Conservation (phyloP, 2,888 invertebrate genomes). For the Drosophila borborema region DNA sequence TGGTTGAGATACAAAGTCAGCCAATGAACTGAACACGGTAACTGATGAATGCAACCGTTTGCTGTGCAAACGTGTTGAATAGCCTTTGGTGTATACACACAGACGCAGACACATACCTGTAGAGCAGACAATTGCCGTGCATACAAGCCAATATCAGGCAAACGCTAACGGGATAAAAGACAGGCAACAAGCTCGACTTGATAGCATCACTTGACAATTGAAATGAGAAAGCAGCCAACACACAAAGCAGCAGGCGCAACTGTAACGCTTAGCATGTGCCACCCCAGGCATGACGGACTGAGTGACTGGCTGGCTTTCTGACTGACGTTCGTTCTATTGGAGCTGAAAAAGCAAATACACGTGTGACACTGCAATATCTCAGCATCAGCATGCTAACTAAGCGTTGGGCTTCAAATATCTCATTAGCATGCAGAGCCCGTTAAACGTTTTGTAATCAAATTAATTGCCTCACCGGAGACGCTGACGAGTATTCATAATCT, state of each 20-base stretch:
- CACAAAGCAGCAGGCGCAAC: conserved; percentile 27
- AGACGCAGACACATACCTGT: conserved; percentile 24
- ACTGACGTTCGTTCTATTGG: not conserved
- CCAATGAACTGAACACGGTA: conserved; percentile 57
- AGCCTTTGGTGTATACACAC: conserved; percentile 9
- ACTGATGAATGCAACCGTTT: conserved; percentile 63
- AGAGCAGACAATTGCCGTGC: conserved; percentile 39
- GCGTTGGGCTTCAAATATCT: conserved; percentile 3
- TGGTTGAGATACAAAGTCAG: conserved; percentile 42
- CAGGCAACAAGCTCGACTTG: conserved; percentile 46
- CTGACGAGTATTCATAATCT: conserved; percentile 69
- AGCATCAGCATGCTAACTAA: not conserved
- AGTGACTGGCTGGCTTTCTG: not conserved
- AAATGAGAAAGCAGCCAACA: conserved; percentile 50
- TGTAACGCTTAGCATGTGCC: conserved; percentile 3
- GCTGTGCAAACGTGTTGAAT: conserved; percentile 55
- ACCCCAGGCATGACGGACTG: conserved; percentile 4
- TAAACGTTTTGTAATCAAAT: conserved; percentile 72
- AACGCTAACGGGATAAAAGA: conserved; percentile 30
- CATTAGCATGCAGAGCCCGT: conserved; percentile 31
- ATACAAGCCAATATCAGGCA: conserved; percentile 39
- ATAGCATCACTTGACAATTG: conserved; percentile 72
- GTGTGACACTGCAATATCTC: conserved; percentile 10
- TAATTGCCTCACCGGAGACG: conserved; percentile 59
- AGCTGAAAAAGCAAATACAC: not conserved